Base-by-base conservation (phyloP, 1,140 invertebrate species). In the Drosophila obscura region DNA sequence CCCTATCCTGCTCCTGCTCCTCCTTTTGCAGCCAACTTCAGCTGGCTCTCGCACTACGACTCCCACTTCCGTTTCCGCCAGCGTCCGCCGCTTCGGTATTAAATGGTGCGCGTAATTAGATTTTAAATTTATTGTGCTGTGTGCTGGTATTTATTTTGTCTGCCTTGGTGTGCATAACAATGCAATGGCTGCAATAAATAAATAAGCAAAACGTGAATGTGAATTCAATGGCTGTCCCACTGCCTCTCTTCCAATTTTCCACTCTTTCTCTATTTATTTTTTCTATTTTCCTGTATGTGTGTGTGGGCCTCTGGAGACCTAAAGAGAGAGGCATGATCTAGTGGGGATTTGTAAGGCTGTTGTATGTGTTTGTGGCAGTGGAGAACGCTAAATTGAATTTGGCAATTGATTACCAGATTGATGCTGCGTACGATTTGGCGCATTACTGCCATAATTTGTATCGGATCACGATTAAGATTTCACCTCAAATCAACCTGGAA, bases 21-120 rank as follows among this genome's bases (percentile, higher is more conserved):
- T 44, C 5, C 16, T 31, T 16, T 16, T 8, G 31, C 31, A 31
- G 8, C 39, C 43, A 4, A 5, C 16, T 28, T 15, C 52, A 22
- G 8, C 45, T 48, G 57, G 59, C 28, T 16, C 57, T 52, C 26
- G 31, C 28, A 60, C 13, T 53, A 13, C 35, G 46, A 51, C 49
- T 66, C 15, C 44, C 67, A 43, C 35, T 71, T 82, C 79, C 81
- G 77, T 53, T 76, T 73, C 52, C 61, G 58, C 44, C 41, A 19
- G 59, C 74, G 62, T 44, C 39, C 59, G 49, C 60, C 67, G 73
- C 67, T 79, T 60, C 79, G 78, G 88, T 88, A 88, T 88, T 88
- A 88, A 88, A 88, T 88, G 83, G 83, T 82, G 83, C 83, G 83
- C 83, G 83, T 88, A 88, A 88, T 88, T 88, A 88, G 83, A 88